phyloP scores from a whole-genome alignment of 30 jellyfish, hydroid and myxozoan species.

The Turritopsis rubra region DNA sequence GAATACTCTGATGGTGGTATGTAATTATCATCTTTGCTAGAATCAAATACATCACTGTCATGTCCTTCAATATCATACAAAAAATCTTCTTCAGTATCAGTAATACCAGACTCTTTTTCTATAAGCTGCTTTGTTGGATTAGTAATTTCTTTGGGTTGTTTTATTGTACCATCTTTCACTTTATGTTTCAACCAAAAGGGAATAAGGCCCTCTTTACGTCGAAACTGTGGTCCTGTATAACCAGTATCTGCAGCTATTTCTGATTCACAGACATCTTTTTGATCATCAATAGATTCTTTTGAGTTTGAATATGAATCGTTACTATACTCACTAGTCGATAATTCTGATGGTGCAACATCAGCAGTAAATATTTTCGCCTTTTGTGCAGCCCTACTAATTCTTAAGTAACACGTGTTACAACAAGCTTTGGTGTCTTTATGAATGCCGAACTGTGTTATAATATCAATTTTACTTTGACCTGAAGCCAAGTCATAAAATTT shows the following conservation, averaged over 20 bases:
- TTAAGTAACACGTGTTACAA: slow-evolving; percentile 57
- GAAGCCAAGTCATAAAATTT: slow-evolving; percentile 61
- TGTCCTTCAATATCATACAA: background rate
- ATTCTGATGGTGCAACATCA: slow-evolving; percentile 21
- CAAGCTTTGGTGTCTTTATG: slow-evolving; percentile 46
- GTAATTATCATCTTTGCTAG: background rate
- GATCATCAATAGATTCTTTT: slow-evolving; percentile 20
- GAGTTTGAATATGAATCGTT: slow-evolving; percentile 5
- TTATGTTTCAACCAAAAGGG: slow-evolving; percentile 43
- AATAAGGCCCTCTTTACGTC: slow-evolving; percentile 46
- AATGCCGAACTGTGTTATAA: slow-evolving; percentile 57
- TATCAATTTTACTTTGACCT: slow-evolving; percentile 57
- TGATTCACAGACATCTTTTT: background rate
- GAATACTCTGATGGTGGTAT: slow-evolving; percentile 5
- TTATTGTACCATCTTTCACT: background rate
- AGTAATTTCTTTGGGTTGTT: background rate
- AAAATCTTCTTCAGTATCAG: slow-evolving; percentile 8
- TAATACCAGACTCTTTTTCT: background rate
- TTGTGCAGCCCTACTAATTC: slow-evolving; percentile 52
- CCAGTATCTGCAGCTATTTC: slow-evolving; percentile 8
- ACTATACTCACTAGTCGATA: slow-evolving; percentile 29
- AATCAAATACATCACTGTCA: background rate
- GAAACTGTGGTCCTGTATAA: slow-evolving; percentile 66
- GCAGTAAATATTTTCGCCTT: slow-evolving; percentile 51
- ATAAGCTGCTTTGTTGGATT: background rate